phyloP scores from a whole-genome alignment of 2,113 vertebrate genomes.

The Loxodonta africana region DNA sequence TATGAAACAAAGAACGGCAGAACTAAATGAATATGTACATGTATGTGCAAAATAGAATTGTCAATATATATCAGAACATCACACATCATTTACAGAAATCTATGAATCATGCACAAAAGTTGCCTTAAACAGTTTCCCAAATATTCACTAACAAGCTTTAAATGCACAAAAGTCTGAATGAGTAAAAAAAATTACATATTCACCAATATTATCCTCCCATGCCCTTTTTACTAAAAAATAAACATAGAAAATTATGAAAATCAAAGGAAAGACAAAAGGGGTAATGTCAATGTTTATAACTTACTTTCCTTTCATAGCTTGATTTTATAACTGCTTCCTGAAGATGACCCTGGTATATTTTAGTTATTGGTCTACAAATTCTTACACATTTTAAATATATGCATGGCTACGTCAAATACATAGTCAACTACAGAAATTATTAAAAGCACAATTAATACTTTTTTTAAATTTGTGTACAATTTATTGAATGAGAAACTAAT shows the following conservation, averaged over 20 bases:
- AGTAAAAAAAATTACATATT: constrained; percentile 1
- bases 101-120: not conserved
- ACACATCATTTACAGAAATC: not conserved
- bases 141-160: constrained; percentile 11
- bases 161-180: not conserved
- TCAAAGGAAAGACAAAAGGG: constrained; percentile 3
- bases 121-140: constrained; percentile 54
- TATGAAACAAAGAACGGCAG: not conserved
- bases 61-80: not conserved
- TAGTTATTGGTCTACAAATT: constrained; percentile 18
- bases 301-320: not conserved
- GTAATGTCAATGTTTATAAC: not conserved
- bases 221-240: not conserved
- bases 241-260: constrained; percentile 22
- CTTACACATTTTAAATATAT: constrained; percentile 18
- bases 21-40: not conserved
- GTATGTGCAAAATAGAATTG: not conserved
- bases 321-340: constrained; percentile 39
- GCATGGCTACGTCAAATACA: not conserved
- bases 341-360: constrained; percentile 13
- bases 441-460: not conserved
- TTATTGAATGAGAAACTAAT: no score
- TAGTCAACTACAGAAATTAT: not conserved
- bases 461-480: no score
- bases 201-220: not conserved